Evolutionary conservation across 2,888 invertebrate genomes (phyloP).

Genomic region (Euzophera pinguis): DNA sequence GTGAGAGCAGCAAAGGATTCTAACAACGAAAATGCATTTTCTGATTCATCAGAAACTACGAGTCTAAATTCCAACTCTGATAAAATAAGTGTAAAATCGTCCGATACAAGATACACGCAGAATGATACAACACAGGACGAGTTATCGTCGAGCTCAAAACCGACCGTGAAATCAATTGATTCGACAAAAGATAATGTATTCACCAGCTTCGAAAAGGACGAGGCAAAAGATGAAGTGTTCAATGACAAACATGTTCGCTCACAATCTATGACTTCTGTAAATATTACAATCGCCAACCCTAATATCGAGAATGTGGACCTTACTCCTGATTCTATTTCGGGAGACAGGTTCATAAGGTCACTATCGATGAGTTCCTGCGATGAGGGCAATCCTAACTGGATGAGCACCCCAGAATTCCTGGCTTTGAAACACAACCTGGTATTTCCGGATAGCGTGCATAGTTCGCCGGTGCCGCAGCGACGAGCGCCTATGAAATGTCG

Average conservation of each 20-base stretch:
- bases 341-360: slow-evolving; percentile 80
- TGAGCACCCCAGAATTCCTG: slow-evolving; percentile 88
- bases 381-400: slow-evolving; percentile 88
- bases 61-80: slow-evolving; percentile 75
- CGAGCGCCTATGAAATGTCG: slow-evolving; percentile 82
- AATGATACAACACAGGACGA: slow-evolving; percentile 68
- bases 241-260: slow-evolving; percentile 72
- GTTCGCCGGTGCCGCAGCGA: slow-evolving; percentile 86
- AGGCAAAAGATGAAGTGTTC: slow-evolving; percentile 59
- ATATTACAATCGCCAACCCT: slow-evolving; percentile 85
- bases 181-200: slow-evolving; percentile 61
- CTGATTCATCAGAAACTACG: slow-evolving; percentile 76
- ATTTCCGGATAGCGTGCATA: slow-evolving; percentile 89
- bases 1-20: slow-evolving; percentile 47
- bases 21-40: slow-evolving; percentile 69
- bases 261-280: slow-evolving; percentile 82
- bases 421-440: slow-evolving; percentile 89
- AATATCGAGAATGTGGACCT: slow-evolving; percentile 85
- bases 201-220: slow-evolving; percentile 61
- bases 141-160: slow-evolving; percentile 61
- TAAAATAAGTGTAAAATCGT: slow-evolving; percentile 72
- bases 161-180: slow-evolving; percentile 60
- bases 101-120: slow-evolving; percentile 60
- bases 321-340: slow-evolving; percentile 81
- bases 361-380: slow-evolving; percentile 83